These are phyloP conservation scores for Oophaga sylvatica DNA, from an alignment of 2,797 vertebrate genomes.

Conservation along the genomic window DNA sequence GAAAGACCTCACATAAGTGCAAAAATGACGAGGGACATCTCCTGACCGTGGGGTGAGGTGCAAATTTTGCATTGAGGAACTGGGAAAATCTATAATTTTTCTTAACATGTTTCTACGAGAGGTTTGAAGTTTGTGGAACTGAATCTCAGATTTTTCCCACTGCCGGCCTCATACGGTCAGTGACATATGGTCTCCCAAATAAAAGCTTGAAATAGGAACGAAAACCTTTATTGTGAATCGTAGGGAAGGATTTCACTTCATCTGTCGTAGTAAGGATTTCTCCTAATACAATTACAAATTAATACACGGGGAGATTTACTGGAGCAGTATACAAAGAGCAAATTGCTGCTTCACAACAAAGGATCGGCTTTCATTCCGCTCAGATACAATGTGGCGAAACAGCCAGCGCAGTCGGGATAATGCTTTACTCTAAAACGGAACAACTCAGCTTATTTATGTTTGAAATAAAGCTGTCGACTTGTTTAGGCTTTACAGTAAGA, in stretches of 20 bases:
- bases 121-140: not conserved
- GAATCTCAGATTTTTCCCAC: not conserved
- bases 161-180: no score
- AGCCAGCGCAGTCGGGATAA: constrained; percentile 3
- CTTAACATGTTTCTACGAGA: no score
- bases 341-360: constrained; percentile 37
- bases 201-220: not conserved
- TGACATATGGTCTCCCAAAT: not conserved
- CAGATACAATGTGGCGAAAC: constrained; percentile 33
- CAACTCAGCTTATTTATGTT: constrained; percentile 45
- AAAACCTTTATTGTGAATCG: not conserved
- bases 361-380: constrained; percentile 16
- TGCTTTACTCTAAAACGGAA: constrained; percentile 43
- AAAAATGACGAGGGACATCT: no score
- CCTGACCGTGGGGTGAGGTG: no score
- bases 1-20: no score
- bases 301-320: constrained; percentile 32
- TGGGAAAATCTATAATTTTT: no score
- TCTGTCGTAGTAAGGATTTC: constrained; percentile 16
- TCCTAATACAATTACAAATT: constrained; percentile 48
- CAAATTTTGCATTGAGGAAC: no score
- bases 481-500: constrained; percentile 44
- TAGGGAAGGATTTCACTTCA: not conserved
- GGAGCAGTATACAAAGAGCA: constrained; percentile 1
- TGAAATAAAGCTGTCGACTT: constrained; percentile 42